phyloP scores from a whole-genome alignment of 2,888 invertebrate species.

The Coenonympha arcania region DNA sequence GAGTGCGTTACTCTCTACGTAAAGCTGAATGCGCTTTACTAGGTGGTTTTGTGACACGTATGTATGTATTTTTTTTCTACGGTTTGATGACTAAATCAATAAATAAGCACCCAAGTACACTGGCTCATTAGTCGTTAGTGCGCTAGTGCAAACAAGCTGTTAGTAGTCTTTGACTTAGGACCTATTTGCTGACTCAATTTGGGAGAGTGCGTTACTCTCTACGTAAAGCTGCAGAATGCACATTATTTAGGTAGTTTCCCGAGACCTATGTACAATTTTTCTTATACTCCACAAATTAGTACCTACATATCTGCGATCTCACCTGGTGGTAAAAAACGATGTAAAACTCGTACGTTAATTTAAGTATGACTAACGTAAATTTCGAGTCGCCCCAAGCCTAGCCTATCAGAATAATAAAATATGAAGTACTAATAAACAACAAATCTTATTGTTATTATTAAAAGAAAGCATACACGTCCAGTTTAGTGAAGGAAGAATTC shows the following conservation, averaged over 20 bases:
- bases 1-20: slow-evolving; percentile 1
- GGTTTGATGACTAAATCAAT: slow-evolving; percentile 12
- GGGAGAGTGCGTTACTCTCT: slow-evolving; percentile 4
- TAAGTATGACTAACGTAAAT: background rate
- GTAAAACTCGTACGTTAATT: too few species aligned
- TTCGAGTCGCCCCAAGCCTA: background rate
- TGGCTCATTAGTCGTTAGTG: too few species aligned
- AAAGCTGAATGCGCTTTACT: too few species aligned
- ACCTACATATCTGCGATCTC: too few species aligned
- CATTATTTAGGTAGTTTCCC: too few species aligned
- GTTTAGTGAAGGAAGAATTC: slow-evolving; percentile 11
- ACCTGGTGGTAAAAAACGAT: too few species aligned
- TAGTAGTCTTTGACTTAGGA: background rate
- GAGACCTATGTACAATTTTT: too few species aligned
- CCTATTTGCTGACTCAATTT: slow-evolving; percentile 7
- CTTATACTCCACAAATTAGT: too few species aligned
- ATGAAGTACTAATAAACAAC: slow-evolving; percentile 14
- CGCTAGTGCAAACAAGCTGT: background rate
- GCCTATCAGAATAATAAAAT: background rate
- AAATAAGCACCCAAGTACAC: slow-evolving; percentile 1
- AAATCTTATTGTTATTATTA: slow-evolving; percentile 17
- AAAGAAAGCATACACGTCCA: background rate
- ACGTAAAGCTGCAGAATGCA: background rate
- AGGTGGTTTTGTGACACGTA: too few species aligned
- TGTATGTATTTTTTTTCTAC: too few species aligned